Conservation (phyloP, 2,113 vertebrate genomes). For the Glareola pratincola region DNA sequence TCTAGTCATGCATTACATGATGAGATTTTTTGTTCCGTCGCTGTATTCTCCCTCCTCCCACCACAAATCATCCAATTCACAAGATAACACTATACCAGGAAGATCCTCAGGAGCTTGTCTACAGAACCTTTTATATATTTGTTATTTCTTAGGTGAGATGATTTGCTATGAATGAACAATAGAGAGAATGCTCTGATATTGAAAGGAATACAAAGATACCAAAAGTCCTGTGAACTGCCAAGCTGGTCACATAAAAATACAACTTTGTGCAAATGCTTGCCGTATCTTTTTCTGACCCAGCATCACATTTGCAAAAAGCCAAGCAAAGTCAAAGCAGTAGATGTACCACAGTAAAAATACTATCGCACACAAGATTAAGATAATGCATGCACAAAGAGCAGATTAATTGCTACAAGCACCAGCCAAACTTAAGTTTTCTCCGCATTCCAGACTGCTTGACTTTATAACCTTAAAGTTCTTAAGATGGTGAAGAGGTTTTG, state of each 20-base stretch:
- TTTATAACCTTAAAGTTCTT: not conserved
- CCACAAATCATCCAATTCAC: not conserved
- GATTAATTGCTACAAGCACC: not conserved
- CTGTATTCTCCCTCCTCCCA: accelerated
- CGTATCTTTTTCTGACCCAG: not conserved
- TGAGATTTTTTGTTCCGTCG: not conserved
- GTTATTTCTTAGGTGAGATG: not conserved
- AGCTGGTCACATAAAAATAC: not conserved
- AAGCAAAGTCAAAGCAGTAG: not conserved
- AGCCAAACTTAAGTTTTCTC: not conserved
- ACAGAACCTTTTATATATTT: not conserved
- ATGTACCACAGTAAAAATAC: not conserved
- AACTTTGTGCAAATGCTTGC: not conserved
- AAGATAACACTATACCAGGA: not conserved
- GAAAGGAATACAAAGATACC: not conserved
- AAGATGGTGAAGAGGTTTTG: not conserved
- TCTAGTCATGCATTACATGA: not conserved
- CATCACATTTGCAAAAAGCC: not conserved
- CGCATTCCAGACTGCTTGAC: not conserved
- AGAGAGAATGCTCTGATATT: not conserved
- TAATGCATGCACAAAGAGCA: not conserved
- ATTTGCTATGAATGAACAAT: not conserved
- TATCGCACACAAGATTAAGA: not conserved
- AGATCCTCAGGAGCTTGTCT: not conserved
- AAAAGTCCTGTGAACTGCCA: not conserved